Evolutionary conservation across 2,888 invertebrate species (phyloP), one percentile per base, ranked within the genome.

Genomic region (Lutraria lutraria): DNA sequence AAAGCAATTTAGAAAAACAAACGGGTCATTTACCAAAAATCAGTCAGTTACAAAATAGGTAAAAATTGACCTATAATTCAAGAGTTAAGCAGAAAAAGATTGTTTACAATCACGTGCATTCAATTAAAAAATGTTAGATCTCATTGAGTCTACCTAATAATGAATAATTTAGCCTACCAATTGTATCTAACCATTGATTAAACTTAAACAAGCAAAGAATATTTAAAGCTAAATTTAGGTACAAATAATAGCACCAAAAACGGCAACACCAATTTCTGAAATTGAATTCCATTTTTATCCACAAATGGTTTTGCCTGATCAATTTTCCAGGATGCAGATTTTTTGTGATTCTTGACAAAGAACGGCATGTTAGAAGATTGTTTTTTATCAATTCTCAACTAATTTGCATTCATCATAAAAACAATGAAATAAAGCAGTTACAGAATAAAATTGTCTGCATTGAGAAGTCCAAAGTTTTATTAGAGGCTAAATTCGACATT

Each of bases 251-350:
- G 16, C 16, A 19, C 29, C 63, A 31, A 76, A 76, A 76, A 76
- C 16, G 76, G 31, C 13, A 31, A 19, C 29, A 6, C 34, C 76
- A 76, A 76, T 76, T 76, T 76, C 76, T 34, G 31, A 76, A 76
- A 76, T 76, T 76, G 76, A 76, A 68, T 68, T 68, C 63, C 63
- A 21, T 68, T 68, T 68, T 68, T 68, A 68, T 68, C 21, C 63
- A 68, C 25, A 25, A 68, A 12, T 43, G 0, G 63, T 68, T 68
- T 68, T 68, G 63, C 63, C n/a, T 25, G 63, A 68, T 68, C 63
- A 68, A 68, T 68, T 68, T 56, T 76, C 76, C 29, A 25, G 76
- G 31, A 31, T 31, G 31, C 6, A 16, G 29, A 76, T 76, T 76
- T 56, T 76, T 76, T 76, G 76, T 76, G 4, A 76, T 34, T 19